phyloP scores from a whole-genome alignment of 2,888 invertebrate species.

The Drosophila prolongata region DNA sequence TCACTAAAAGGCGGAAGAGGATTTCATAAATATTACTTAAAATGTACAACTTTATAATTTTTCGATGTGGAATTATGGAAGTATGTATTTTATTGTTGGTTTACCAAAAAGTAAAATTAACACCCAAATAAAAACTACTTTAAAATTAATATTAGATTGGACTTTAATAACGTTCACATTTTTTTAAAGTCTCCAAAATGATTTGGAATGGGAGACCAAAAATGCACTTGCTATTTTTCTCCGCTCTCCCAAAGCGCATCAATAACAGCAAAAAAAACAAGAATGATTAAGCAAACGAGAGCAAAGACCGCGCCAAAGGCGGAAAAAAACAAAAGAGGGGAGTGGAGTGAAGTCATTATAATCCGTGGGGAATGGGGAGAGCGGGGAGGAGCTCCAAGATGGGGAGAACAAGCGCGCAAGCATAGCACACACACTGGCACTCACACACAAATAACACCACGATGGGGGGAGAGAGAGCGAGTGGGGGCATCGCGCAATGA shows the following conservation, averaged over 20 bases:
- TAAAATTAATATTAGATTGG: too few relatives aligned
- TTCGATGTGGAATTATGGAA: too few relatives aligned
- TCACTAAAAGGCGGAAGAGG: background rate
- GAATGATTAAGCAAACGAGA: conserved; percentile 70
- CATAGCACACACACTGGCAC: conserved; percentile 52
- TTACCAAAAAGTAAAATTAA: too few relatives aligned
- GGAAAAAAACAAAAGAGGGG: conserved; percentile 43
- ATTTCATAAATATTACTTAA: background rate
- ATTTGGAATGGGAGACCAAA: too few relatives aligned
- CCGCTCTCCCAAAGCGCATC: conserved; percentile 16
- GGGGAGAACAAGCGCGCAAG: conserved; percentile 58
- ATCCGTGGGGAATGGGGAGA: conserved; percentile 6
- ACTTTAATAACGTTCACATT: too few relatives aligned
- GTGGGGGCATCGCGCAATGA: conserved; percentile 70
- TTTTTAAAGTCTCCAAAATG: too few relatives aligned
- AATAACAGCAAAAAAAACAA: conserved; percentile 28
- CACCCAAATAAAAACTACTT: too few relatives aligned
- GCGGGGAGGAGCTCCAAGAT: conserved; percentile 4
- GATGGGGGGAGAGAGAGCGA: conserved; percentile 24
- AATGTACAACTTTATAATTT: too few relatives aligned
- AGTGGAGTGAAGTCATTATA: conserved; percentile 43
- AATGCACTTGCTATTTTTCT: too few relatives aligned
- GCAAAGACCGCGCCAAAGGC: conserved; percentile 63
- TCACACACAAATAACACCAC: conserved; percentile 21
- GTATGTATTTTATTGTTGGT: too few relatives aligned